Evolutionary conservation across 2,113 vertebrate species (phyloP), one percentile per base, ranked within the genome.

Genomic region (Cheilinus undulatus): DNA sequence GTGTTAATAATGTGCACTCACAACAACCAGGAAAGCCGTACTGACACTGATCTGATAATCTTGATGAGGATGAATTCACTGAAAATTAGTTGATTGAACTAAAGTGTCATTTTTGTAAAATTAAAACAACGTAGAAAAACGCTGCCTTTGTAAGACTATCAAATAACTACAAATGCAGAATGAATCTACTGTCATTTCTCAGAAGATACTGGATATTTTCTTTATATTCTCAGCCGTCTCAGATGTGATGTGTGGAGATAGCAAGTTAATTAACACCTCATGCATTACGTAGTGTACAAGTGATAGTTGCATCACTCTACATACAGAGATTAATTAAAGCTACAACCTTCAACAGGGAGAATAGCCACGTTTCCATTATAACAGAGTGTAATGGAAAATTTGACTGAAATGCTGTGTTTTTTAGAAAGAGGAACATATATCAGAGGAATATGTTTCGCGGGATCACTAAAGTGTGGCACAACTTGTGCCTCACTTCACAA

Each of bases 21-120:
- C 4, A 0, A 32, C 43, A 24, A 0, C 2, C 3, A 2, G 5
- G 3, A 14, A 14, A 24, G 22, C 3, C 23, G 22, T 12, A 1
- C 15, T 45, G 40, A 45, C 58, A 45, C 1, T n/a, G 19, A n/a
- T 5, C 26, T 3, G 5, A 64, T n/a, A 36, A 43, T 59, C 4
- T 5, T 59, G 23, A 11, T 27, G 23, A 42, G 14, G 40, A 5
- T 42, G 40, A 17, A 42, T 17, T 6, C 17, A 7, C 19, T 42
- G 2, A n/a, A 57, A 23, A 11, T 17, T 0, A 58, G 19, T 10
- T 26, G 15, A 19, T 19, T 26, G 22, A 17, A 62, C 12, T 14
- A 20, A 48, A 32, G 2, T 15, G 19, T 7, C 45, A n/a, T 30
- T 63, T 62, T 4, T 27, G 34, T 30, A 17, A 49, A 36, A 24